phyloP scores from a whole-genome alignment of 2,113 vertebrate species.

The Pseudorectes ferrugineus region DNA sequence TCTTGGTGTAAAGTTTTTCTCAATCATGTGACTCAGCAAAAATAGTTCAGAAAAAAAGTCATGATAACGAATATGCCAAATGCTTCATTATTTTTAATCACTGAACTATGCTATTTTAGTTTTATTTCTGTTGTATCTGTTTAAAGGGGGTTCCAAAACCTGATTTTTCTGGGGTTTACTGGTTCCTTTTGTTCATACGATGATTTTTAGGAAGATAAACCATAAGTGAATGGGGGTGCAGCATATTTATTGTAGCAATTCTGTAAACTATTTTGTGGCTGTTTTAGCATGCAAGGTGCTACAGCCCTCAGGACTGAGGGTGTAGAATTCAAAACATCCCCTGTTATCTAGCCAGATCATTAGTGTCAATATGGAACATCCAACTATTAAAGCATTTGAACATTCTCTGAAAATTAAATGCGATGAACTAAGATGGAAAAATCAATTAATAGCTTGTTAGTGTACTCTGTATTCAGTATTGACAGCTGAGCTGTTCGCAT shows the following conservation, averaged over 20 bases:
- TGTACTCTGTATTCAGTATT: constrained; percentile 63
- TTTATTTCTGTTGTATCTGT: neutral
- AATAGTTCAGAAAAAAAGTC: neutral
- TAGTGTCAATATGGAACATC: constrained; percentile 48
- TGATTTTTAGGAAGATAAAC: neutral
- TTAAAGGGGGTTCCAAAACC: neutral
- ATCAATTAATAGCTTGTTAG: constrained; percentile 77
- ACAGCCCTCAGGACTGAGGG: neutral
- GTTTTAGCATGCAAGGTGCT: constrained; percentile 2
- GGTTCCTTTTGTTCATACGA: neutral
- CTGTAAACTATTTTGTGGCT: neutral
- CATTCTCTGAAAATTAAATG: constrained; percentile 68
- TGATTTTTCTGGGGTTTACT: neutral
- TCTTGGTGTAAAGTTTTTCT: neutral
- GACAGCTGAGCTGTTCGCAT: neutral
- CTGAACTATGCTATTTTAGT: neutral
- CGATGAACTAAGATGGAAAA: constrained; percentile 62
- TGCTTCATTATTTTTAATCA: neutral
- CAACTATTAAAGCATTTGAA: constrained; percentile 61
- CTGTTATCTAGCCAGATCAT: constrained; percentile 62
- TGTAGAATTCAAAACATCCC: constrained; percentile 24
- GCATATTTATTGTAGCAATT: neutral
- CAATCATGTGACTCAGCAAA: neutral
- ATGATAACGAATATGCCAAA: fast-evolving
- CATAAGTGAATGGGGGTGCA: neutral